phyloP scores from a whole-genome alignment of 2,797 vertebrate species.

The Gorsachius magnificus region DNA sequence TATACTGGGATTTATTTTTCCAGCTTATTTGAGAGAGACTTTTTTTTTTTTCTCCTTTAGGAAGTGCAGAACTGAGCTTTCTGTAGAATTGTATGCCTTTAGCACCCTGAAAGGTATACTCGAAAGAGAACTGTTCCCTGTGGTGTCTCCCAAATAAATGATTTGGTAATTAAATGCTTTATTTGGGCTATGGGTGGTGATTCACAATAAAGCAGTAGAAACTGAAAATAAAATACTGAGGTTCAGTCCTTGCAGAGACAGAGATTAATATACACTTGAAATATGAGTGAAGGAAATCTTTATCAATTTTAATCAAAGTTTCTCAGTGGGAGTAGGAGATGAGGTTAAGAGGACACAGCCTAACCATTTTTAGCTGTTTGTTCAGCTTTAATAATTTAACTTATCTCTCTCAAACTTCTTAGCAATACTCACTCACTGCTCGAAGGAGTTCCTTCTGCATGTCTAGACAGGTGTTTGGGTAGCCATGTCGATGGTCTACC shows the following conservation, averaged over 20 bases:
- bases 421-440: neutral
- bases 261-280: neutral
- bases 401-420: neutral
- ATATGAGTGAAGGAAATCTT: neutral
- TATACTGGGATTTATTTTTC: constrained; percentile 59
- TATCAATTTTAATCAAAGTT: neutral
- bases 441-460: neutral
- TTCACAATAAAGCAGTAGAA: neutral
- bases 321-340: neutral
- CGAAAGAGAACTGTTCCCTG: neutral
- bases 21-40: constrained; percentile 42
- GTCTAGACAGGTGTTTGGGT: neutral
- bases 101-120: neutral
- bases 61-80: neutral
- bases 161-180: neutral
- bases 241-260: neutral
- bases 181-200: neutral
- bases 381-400: neutral
- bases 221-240: neutral
- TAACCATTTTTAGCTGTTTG: neutral
- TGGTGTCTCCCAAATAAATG: neutral
- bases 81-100: neutral
- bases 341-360: neutral
- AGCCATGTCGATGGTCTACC: neutral
- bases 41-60: neutral